These are phyloP conservation scores for Lepus americanus DNA, from an alignment of 2,113 vertebrate species.

Conservation along the genomic window DNA sequence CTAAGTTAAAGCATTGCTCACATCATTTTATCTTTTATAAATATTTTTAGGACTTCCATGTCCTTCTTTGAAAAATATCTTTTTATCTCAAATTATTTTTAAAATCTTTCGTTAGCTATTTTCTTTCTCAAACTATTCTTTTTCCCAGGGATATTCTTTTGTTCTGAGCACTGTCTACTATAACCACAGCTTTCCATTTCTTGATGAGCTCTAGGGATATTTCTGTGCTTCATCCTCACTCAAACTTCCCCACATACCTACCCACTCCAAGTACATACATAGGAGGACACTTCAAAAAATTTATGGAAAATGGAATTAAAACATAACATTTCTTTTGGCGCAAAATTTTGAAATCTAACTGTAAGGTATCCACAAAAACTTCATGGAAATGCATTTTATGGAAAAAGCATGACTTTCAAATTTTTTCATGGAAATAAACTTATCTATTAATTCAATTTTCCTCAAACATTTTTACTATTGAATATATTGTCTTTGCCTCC, in stretches of 20 bases:
- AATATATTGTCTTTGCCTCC: neutral
- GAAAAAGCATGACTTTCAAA: too few relatives aligned
- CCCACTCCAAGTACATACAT: neutral
- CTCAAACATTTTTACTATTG: too few relatives aligned
- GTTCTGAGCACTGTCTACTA: neutral
- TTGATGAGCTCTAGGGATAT: neutral
- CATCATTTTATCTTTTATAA: conserved; percentile 12
- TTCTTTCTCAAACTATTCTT: neutral
- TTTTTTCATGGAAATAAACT: too few relatives aligned
- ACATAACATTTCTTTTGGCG: too few relatives aligned
- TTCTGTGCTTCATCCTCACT: neutral
- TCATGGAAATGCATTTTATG: too few relatives aligned
- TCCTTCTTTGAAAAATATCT: neutral
- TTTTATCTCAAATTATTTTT: neutral
- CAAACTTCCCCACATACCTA: neutral
- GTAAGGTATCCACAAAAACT: too few relatives aligned
- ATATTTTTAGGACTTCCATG: neutral
- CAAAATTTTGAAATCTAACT: too few relatives aligned
- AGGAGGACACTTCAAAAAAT: too few relatives aligned
- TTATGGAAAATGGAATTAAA: too few relatives aligned
- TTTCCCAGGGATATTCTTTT: neutral
- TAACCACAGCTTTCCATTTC: neutral
- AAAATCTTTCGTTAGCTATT: neutral
- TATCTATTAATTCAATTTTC: too few relatives aligned
- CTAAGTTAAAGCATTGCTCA: neutral